Percentiles rank a stretch among this genome's conserved stretches.
These are phyloP conservation scores for Notothenia rossii DNA, from an alignment of 2,113 vertebrate species.

Conservation along the genomic window DNA sequence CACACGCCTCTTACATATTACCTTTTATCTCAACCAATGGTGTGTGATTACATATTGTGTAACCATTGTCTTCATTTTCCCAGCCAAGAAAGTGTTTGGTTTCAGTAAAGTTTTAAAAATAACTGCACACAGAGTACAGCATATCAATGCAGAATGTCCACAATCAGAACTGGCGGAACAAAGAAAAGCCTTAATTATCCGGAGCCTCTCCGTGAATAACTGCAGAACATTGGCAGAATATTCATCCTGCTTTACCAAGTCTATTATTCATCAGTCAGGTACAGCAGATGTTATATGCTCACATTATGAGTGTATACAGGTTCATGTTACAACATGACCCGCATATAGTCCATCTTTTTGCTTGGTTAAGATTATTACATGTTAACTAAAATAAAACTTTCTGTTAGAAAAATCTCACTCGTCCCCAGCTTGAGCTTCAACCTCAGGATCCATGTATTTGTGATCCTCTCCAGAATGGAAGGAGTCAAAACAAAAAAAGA, in stretches of 20 bases:
- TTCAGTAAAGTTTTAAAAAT: not conserved
- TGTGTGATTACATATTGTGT: not conserved
- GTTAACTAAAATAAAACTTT: too few species aligned
- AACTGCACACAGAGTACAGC: not conserved
- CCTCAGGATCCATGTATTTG: too few species aligned
- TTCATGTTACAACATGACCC: too few species aligned
- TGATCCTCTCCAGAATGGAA: too few species aligned
- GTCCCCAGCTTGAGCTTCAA: too few species aligned
- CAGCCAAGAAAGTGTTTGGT: not conserved
- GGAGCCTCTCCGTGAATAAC: not conserved
- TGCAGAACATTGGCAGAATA: fast-evolving
- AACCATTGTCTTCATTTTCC: slow-evolving; percentile 5
- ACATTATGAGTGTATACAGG: not conserved
- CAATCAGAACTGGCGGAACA: not conserved
- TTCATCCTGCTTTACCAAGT: not conserved
- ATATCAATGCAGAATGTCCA: not conserved
- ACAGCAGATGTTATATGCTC: not conserved
- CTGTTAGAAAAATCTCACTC: too few species aligned
- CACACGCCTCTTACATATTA: not conserved
- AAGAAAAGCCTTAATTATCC: not conserved
- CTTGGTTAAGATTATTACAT: too few species aligned
- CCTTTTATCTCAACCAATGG: not conserved
- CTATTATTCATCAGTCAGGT: not conserved
- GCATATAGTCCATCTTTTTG: too few species aligned
- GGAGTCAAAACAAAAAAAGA: too few species aligned